These are phyloP conservation scores for Brachypterus glaber DNA, from an alignment of 2,888 invertebrate species.

Conservation along the genomic window DNA sequence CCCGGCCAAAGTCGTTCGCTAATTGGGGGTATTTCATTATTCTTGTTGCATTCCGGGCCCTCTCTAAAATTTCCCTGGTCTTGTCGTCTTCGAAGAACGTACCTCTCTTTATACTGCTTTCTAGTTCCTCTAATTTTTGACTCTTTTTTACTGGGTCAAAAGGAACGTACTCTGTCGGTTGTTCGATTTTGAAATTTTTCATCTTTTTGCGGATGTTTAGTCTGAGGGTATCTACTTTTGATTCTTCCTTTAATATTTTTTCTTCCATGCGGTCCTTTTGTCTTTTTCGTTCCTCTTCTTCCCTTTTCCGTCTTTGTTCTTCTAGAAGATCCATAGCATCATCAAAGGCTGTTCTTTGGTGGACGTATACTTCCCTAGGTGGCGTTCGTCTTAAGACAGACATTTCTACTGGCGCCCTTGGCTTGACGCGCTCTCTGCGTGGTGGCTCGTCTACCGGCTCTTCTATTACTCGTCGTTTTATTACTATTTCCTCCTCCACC, in stretches of 20 bases:
- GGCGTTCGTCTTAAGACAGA: constrained; percentile 19
- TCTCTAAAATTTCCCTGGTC: constrained; percentile 36
- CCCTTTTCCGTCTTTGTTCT: constrained; percentile 29
- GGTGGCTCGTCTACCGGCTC: constrained; percentile 29
- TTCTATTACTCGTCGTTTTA: constrained; percentile 31
- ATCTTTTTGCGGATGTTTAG: constrained; percentile 35
- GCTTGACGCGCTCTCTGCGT: constrained; percentile 32
- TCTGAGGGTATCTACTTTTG: constrained; percentile 32
- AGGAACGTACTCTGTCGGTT: constrained; percentile 33
- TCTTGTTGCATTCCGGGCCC: constrained; percentile 32
- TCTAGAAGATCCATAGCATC: constrained; percentile 31
- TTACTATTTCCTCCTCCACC: constrained; percentile 31
- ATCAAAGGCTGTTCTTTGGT: constrained; percentile 28
- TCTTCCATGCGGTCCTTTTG: constrained; percentile 32
- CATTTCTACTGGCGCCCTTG: constrained; percentile 22
- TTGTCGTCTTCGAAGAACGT: constrained; percentile 38
- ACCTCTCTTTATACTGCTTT: constrained; percentile 35
- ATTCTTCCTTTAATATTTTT: constrained; percentile 34
- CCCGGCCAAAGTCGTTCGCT: constrained; percentile 27
- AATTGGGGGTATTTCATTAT: constrained; percentile 32
- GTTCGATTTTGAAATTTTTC: constrained; percentile 33
- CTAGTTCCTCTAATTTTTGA: constrained; percentile 34
- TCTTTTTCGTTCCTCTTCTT: constrained; percentile 36
- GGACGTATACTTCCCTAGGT: constrained; percentile 25
- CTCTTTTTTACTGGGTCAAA: constrained; percentile 36